Conservation (phyloP, 2,888 invertebrate genomes). For the Apotomis capreana region DNA sequence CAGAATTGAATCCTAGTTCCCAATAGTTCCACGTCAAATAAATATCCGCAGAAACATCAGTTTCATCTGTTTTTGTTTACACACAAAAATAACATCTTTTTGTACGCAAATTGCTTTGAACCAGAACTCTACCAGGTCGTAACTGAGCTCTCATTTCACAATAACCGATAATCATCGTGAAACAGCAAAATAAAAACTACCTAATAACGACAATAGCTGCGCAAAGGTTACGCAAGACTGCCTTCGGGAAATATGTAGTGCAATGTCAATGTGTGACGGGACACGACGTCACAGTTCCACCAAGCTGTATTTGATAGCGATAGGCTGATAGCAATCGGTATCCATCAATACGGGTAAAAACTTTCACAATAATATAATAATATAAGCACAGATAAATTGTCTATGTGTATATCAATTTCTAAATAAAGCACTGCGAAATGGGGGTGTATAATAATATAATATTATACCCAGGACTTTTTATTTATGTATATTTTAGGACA, state of each 20-base stretch:
- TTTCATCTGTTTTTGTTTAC: neutral
- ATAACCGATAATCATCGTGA: slow-evolving; percentile 20
- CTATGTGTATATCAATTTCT: no score
- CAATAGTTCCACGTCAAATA: neutral
- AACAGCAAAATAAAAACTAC: slow-evolving; percentile 16
- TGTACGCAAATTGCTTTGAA: slow-evolving; percentile 21
- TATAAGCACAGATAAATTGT: no score
- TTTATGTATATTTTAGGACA: no score
- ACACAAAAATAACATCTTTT: neutral
- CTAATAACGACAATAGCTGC: slow-evolving; percentile 9
- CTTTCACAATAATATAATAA: neutral
- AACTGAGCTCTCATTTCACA: slow-evolving; percentile 21
- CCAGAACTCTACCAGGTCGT: slow-evolving; percentile 20
- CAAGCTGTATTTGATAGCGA: neutral
- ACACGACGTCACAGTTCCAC: slow-evolving; percentile 2
- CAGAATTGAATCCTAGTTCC: neutral
- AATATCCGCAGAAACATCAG: neutral
- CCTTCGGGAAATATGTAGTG: slow-evolving; percentile 25
- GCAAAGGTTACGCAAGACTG: slow-evolving; percentile 19
- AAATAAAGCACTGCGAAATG: no score
- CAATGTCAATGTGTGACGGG: slow-evolving; percentile 21
- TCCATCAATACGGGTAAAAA: neutral
- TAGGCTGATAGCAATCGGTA: neutral
- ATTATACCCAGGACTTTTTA: no score
- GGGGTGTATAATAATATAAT: no score